These are phyloP conservation scores for Nothobranchius kuhntae DNA, from an alignment of 2,113 vertebrate genomes.

Conservation along the genomic window DNA sequence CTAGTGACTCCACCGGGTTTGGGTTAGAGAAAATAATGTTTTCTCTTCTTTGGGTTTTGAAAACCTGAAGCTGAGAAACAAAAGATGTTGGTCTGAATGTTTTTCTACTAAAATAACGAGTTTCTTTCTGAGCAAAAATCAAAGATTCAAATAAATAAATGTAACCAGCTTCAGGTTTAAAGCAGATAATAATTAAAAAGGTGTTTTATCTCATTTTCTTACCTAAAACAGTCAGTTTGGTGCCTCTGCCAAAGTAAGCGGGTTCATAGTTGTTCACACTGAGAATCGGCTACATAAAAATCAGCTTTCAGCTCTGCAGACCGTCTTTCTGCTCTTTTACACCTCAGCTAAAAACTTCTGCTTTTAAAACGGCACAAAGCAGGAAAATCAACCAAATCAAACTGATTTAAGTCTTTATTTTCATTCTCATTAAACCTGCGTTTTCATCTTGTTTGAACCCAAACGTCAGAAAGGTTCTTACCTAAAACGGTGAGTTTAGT, in stretches of 20 bases:
- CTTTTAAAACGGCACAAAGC: no score
- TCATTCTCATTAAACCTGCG: no score
- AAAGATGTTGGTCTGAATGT: no score
- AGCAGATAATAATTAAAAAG: not conserved
- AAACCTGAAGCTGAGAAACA: no score
- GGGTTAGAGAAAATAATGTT: no score
- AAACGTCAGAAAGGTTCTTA: conserved; percentile 24
- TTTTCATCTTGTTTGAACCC: no score
- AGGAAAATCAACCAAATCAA: conserved; percentile 7
- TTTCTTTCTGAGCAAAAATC: no score
- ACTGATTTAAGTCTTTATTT: conserved; percentile 41
- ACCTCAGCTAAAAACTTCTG: not conserved
- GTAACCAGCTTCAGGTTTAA: no score
- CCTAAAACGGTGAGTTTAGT: conserved; percentile 63
- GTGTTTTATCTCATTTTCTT: conserved; percentile 22
- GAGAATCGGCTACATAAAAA: conserved; percentile 70
- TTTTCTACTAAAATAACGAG: no score
- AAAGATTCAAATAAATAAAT: no score
- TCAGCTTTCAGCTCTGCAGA: not conserved
- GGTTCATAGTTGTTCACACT: conserved; percentile 71
- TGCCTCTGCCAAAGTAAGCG: conserved; percentile 45
- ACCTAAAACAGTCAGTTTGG: conserved; percentile 77
- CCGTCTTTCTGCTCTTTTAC: not conserved
- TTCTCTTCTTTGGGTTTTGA: no score
- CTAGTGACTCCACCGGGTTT: conserved; percentile 57